Evolutionary conservation across 2,113 vertebrate species (phyloP).

Genomic region (Centrocercus urophasianus): DNA sequence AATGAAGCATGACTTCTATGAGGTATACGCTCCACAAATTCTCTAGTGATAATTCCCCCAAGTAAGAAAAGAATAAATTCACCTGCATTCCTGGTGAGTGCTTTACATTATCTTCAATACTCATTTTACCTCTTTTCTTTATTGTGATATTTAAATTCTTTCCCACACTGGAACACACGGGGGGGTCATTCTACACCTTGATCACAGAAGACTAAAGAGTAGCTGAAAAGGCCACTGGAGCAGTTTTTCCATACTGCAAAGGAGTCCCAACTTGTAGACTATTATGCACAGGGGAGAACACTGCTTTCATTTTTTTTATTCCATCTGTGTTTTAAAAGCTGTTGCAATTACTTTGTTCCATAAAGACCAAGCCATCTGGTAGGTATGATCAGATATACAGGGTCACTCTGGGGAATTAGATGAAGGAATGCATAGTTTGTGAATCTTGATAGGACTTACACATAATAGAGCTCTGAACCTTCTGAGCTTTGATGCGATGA

Average conservation of each 20-base stretch:
- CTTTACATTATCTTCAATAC: background rate
- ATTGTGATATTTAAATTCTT: background rate
- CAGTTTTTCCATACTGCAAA: background rate
- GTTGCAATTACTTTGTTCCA: background rate
- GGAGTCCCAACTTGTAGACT: background rate
- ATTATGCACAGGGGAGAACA: background rate
- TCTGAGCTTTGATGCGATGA: slow-evolving; percentile 32
- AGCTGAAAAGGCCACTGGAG: background rate
- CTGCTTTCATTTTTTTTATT: background rate
- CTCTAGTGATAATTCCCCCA: background rate
- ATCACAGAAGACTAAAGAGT: background rate
- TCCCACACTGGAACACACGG: background rate
- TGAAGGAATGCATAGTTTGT: slow-evolving; percentile 26
- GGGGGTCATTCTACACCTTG: background rate
- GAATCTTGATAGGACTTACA: slow-evolving; percentile 31
- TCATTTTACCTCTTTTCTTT: background rate
- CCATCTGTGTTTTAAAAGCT: slow-evolving; percentile 8
- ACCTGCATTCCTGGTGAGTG: background rate
- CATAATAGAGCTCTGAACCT: slow-evolving; percentile 27
- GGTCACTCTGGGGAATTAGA: background rate
- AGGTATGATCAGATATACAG: background rate
- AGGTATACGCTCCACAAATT: background rate
- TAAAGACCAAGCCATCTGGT: slow-evolving; percentile 49
- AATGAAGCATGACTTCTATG: background rate
- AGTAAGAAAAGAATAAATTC: background rate